Conservation (phyloP, 2,113 vertebrate species). For the Vombatus ursinus region DNA sequence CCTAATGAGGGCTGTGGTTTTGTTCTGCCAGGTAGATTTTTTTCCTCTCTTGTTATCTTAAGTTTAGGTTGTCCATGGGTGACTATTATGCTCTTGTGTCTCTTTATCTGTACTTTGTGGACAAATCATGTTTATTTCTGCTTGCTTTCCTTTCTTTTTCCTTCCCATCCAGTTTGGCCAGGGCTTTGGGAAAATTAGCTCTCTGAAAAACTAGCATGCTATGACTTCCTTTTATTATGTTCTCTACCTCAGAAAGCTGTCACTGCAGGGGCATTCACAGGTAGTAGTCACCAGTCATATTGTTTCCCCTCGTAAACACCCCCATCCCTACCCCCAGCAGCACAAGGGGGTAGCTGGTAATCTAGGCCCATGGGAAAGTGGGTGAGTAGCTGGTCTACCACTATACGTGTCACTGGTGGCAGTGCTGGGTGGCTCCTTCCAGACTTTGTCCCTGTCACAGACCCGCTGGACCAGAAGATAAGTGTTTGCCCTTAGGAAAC, state of each 20-base stretch:
- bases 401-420: background rate
- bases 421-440: conserved; percentile 12
- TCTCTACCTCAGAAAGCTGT: conserved; percentile 33
- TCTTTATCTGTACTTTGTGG: conserved; percentile 39
- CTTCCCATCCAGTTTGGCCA: background rate
- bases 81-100: background rate
- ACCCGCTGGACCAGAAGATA: background rate
- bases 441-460: background rate
- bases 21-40: conserved; percentile 8
- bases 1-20: background rate
- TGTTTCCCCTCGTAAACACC: background rate
- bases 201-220: conserved; percentile 36
- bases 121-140: conserved; percentile 1
- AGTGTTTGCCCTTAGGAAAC: background rate
- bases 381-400: conserved; percentile 1
- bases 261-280: background rate
- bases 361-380: conserved; percentile 8
- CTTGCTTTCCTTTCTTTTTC: background rate
- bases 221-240: background rate
- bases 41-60: conserved; percentile 10
- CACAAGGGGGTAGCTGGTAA: conserved; percentile 30
- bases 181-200: conserved; percentile 15
- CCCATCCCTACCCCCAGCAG: background rate
- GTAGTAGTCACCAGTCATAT: conserved; percentile 34
- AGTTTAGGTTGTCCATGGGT: conserved; percentile 25